phyloP scores from a whole-genome alignment of 2,797 vertebrate species.

The Hydrocynus forskahlii region DNA sequence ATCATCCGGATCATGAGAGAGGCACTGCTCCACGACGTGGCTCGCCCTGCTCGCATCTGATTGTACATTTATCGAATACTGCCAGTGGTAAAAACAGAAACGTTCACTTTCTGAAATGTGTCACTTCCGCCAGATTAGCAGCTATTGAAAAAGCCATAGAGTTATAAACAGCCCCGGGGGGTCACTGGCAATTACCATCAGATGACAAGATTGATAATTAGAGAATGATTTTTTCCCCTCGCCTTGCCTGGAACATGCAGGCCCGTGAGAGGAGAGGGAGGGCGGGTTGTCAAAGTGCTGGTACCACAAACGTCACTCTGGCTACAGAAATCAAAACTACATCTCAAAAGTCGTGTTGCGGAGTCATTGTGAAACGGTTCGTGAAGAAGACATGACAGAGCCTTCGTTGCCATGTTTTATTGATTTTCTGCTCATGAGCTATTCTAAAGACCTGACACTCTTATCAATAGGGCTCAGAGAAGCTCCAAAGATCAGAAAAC shows the following conservation, averaged over 20 bases:
- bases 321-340: conserved; percentile 42
- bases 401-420: conserved; percentile 36
- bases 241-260: conserved; percentile 56
- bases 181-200: conserved; percentile 72
- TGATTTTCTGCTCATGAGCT: conserved; percentile 46
- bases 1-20: conserved; percentile 60
- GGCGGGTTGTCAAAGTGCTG: conserved; percentile 46
- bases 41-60: conserved; percentile 60
- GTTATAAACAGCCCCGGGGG: conserved; percentile 60
- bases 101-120: conserved; percentile 55
- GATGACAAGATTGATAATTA: conserved; percentile 72
- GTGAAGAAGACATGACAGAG: conserved; percentile 36
- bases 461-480: conserved; percentile 27
- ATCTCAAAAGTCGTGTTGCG: conserved; percentile 30
- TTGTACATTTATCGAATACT: conserved; percentile 64
- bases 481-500: background rate
- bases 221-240: conserved; percentile 60
- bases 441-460: conserved; percentile 29
- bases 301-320: conserved; percentile 36
- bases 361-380: conserved; percentile 11
- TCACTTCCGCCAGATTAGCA: conserved; percentile 67
- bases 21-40: background rate
- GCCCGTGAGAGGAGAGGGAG: conserved; percentile 39
- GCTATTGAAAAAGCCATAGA: conserved; percentile 64
- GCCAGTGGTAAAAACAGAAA: conserved; percentile 56